phyloP scores from a whole-genome alignment of 2,888 invertebrate species.

The Cheilosia urbana region DNA sequence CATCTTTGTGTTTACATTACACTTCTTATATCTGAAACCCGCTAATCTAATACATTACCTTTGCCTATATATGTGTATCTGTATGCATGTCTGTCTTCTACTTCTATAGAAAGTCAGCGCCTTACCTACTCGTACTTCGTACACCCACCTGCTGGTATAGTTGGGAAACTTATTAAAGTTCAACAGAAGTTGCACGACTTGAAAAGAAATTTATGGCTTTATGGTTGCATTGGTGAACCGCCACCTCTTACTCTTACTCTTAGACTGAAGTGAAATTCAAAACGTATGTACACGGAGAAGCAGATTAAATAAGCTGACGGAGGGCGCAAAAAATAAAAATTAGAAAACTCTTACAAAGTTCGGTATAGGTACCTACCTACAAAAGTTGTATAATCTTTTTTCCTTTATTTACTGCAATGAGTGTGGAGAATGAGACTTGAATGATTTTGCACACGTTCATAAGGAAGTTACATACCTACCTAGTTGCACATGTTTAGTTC shows the following conservation, averaged over 20 bases:
- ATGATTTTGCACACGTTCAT: too few species aligned
- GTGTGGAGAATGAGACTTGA: too few species aligned
- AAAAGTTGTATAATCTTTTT: neutral
- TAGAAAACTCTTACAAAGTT: neutral
- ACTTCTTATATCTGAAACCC: neutral
- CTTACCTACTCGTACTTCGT: neutral
- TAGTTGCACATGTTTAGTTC: too few species aligned
- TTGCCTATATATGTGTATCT: neutral
- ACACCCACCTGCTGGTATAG: conserved; percentile 1
- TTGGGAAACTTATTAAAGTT: conserved; percentile 43
- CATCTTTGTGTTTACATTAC: neutral
- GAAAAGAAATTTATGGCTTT: conserved; percentile 25
- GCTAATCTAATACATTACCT: neutral
- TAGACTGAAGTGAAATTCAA: conserved; percentile 3
- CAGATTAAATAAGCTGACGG: conserved; percentile 27
- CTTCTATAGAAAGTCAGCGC: neutral
- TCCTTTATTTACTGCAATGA: neutral
- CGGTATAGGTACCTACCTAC: too few species aligned
- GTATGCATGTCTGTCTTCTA: neutral
- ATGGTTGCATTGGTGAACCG: conserved; percentile 24
- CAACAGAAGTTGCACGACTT: conserved; percentile 38
- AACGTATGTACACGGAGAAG: conserved; percentile 8
- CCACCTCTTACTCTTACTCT: neutral
- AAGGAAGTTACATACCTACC: too few species aligned
- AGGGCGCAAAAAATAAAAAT: neutral